phyloP scores from a whole-genome alignment of 2,888 invertebrate species.

The Pyrochroa serraticornis region DNA sequence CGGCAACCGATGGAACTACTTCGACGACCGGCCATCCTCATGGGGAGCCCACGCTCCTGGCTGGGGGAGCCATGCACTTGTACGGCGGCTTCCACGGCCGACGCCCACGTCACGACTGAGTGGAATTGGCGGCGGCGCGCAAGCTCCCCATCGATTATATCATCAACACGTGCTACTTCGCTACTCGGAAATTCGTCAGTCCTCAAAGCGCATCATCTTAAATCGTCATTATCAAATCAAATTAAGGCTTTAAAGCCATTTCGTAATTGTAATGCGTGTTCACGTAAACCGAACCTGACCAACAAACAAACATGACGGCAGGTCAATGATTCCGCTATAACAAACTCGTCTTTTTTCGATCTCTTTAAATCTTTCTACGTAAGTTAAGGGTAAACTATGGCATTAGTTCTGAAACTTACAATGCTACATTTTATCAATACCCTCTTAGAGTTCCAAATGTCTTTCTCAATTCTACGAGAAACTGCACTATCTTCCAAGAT shows the following conservation, averaged over 20 bases:
- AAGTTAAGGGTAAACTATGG: too few relatives aligned
- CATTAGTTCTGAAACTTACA: too few relatives aligned
- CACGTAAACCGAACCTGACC: not conserved
- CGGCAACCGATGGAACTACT: constrained; percentile 73
- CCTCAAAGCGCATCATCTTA: constrained; percentile 21
- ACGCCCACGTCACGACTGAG: constrained; percentile 46
- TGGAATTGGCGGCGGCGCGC: constrained; percentile 37
- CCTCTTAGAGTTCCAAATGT: too few relatives aligned
- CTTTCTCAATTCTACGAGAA: too few relatives aligned
- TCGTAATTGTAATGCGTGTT: not conserved
- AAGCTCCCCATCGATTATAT: constrained; percentile 46
- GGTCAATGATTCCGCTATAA: too few relatives aligned
- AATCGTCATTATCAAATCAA: constrained; percentile 24
- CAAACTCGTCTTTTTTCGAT: too few relatives aligned
- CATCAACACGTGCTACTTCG: constrained; percentile 43
- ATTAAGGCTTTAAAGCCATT: constrained; percentile 8
- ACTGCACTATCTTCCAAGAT: too few relatives aligned
- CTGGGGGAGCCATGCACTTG: constrained; percentile 44
- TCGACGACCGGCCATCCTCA: constrained; percentile 64
- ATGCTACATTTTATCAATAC: too few relatives aligned
- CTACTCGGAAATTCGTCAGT: constrained; percentile 20
- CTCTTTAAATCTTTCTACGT: too few relatives aligned
- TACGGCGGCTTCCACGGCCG: constrained; percentile 41
- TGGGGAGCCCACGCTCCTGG: constrained; percentile 41
- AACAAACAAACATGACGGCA: too few relatives aligned